Conservation (phyloP, 1,140 invertebrate species). For the Heliconius himera region DNA sequence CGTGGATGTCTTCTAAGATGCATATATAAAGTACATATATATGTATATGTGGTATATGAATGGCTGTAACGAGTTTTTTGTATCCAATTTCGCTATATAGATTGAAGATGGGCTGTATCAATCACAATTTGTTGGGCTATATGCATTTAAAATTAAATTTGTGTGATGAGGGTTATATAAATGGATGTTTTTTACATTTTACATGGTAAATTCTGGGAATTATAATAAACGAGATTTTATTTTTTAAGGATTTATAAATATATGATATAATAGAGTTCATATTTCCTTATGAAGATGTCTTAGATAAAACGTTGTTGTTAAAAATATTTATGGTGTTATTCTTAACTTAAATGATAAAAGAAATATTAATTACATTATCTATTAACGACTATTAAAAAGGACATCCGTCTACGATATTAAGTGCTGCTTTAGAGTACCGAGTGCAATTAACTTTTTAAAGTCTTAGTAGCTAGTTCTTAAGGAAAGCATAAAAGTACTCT, state of each 20-base stretch:
- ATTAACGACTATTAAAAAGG: neutral
- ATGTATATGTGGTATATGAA: neutral
- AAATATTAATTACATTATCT: neutral
- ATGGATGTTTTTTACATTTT: neutral
- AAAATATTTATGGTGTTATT: no score
- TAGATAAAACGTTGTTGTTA: no score
- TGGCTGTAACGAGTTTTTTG: conserved; percentile 15
- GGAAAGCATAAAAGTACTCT: neutral
- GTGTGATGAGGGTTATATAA: neutral
- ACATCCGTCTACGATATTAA: conserved; percentile 6
- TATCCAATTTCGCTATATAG: conserved; percentile 13
- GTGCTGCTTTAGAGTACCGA: neutral
- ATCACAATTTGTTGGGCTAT: conserved; percentile 8
- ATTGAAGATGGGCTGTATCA: conserved; percentile 18
- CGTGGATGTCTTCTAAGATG: conserved; percentile 35
- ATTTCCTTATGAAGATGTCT: no score
- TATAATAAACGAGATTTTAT: neutral
- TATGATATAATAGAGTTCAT: no score
- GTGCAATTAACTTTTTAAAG: neutral
- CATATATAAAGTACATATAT: neutral
- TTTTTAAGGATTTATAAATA: no score
- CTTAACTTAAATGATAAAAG: no score
- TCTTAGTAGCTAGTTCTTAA: neutral
- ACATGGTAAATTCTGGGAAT: neutral
- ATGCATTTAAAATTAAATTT: conserved; percentile 18